These are phyloP conservation scores for Euglossa dilemma DNA, from an alignment of 1,140 invertebrate genomes.

Conservation along the genomic window DNA sequence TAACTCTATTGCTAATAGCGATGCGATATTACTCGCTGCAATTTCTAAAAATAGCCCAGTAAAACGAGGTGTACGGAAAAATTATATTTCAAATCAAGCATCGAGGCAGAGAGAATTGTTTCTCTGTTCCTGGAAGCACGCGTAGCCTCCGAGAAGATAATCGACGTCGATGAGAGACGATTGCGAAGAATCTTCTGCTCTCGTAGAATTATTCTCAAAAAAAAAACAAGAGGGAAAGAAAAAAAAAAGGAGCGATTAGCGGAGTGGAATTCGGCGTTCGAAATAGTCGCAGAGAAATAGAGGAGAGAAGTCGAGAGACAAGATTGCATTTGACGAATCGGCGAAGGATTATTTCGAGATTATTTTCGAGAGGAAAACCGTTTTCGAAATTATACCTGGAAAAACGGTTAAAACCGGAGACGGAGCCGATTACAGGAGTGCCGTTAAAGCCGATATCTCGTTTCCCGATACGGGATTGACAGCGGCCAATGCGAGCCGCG, in stretches of 20 bases:
- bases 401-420: not conserved
- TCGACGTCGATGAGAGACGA: too few relatives aligned
- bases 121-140: too few relatives aligned
- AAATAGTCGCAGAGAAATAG: not conserved
- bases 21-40: too few relatives aligned
- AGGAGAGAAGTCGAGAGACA: not conserved
- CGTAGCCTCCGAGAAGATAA: too few relatives aligned
- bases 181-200: too few relatives aligned
- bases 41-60: too few relatives aligned
- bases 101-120: too few relatives aligned
- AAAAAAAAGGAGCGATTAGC: not conserved
- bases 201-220: not conserved
- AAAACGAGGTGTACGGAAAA: too few relatives aligned
- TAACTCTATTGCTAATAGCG: too few relatives aligned
- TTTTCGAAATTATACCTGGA: not conserved
- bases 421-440: not conserved
- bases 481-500: not conserved
- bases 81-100: too few relatives aligned
- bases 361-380: not conserved
- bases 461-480: not conserved
- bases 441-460: not conserved
- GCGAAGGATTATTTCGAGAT: not conserved
- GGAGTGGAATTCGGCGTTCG: not conserved
- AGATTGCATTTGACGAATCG: not conserved
- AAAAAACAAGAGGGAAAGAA: too few relatives aligned